A percentile compares a stretch with the other conserved stretches of the same genome.
These are phyloP conservation scores for Trialeurodes vaporariorum DNA, from an alignment of 1,140 invertebrate genomes.

Conservation along the genomic window DNA sequence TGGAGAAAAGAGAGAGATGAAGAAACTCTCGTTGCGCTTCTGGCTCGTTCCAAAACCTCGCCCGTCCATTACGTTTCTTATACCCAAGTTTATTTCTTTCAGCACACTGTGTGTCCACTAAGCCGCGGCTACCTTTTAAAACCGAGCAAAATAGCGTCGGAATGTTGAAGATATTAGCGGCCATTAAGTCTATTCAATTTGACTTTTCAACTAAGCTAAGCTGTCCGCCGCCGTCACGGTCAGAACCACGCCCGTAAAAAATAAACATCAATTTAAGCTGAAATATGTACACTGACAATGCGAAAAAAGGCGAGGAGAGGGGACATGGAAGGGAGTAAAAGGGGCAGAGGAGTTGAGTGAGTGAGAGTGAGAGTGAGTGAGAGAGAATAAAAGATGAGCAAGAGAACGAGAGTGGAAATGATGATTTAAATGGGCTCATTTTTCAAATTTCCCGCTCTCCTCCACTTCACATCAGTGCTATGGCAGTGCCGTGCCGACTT, in stretches of 20 bases:
- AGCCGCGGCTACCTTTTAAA: no score
- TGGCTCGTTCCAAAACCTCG: no score
- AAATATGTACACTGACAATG: background rate
- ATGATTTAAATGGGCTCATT: background rate
- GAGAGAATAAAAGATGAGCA: background rate
- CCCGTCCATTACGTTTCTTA: no score
- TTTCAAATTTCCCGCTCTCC: background rate
- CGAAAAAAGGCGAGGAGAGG: no score
- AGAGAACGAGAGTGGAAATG: slow-evolving; percentile 2
- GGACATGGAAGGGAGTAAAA: slow-evolving; percentile 3
- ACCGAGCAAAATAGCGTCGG: no score
- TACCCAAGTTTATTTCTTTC: no score
- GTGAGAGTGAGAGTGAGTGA: slow-evolving; percentile 4
- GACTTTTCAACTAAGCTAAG: background rate
- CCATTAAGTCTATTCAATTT: background rate
- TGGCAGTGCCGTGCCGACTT: no score
- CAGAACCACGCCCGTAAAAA: background rate
- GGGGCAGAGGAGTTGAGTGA: no score
- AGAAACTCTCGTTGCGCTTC: no score
- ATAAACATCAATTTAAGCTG: background rate
- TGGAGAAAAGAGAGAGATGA: no score
- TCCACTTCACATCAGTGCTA: no score
- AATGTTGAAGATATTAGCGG: background rate
- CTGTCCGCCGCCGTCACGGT: background rate
- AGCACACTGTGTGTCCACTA: no score